Evolutionary conservation across 2,797 vertebrate species (phyloP), one percentile per base, ranked within the genome.

Genomic region (Anisognathus igniventris): DNA sequence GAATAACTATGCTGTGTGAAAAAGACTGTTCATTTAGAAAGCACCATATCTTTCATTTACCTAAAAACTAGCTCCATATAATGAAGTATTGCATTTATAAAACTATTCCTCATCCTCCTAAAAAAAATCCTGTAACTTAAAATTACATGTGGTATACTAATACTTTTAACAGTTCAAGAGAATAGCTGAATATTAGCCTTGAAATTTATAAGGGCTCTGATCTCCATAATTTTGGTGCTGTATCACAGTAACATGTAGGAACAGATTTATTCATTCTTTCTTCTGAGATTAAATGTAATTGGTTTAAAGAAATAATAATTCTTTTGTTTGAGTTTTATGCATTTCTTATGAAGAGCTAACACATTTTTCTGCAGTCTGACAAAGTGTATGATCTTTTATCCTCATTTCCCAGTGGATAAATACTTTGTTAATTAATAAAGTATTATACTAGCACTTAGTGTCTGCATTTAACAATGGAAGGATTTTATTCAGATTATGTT

Each of bases 401-500:
- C 96, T 96, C 91, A 93, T 98, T 98, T 98, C 98, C 97, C 97
- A 97, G 90, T 97, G 97, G 97, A 98, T 98, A 98, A 98, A 98
- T 98, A 96, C 97, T 98, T 97, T 90, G 96, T 97, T 98, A 98
- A 98, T 98, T 98, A 98, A 98, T 98, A 98, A 98, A 98, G 97
- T 97, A 97, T 98, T 98, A 98, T 97, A 97, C 81, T 92, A 96
- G 96, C 94, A 97, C 92, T 98, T 98, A 98, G 96, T 95, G 95
- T 94, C 96, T 97, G 90, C 92, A 93, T 98, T 98, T 97, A 97
- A 97, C 96, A 96, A 95, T 96, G 72, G 80, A 96, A 97, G 97
- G 96, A 96, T 97, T 98, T 98, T 96, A 96, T 97, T 97, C 97
- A 97, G 97, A 98, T 98, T 98, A 98, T 97, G 97, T 96, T 97